Evolutionary conservation across 2,113 vertebrate species (phyloP).

Genomic region (Ctenomys sociabilis): DNA sequence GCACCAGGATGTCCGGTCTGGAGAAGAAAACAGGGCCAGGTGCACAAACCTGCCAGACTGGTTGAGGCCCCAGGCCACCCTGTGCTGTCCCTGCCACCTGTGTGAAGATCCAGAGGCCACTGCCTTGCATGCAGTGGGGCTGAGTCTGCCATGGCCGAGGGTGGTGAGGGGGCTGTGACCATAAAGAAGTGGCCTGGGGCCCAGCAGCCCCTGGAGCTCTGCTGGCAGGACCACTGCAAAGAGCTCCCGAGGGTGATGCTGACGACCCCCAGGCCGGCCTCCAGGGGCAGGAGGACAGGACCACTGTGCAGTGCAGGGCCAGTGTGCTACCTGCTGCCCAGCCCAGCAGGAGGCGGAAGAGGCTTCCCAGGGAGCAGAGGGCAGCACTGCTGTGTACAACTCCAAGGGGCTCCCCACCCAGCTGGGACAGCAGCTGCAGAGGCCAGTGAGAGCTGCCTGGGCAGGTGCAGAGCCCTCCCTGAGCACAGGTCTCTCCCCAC

Average conservation of each 20-base stretch:
- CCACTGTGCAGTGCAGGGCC: neutral
- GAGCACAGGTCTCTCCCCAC: neutral
- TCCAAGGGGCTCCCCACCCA: neutral
- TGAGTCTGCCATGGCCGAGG: neutral
- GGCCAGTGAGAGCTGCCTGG: neutral
- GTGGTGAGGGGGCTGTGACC: neutral
- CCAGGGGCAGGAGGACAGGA: neutral
- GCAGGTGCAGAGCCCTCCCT: neutral
- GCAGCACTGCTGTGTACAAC: neutral
- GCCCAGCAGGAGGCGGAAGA: neutral
- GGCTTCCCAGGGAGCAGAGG: neutral
- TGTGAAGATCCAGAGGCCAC: neutral
- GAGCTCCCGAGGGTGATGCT: neutral
- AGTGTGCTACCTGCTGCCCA: neutral
- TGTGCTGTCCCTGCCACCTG: fast-evolving
- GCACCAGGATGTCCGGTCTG: conserved; percentile 7
- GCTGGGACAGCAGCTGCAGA: neutral
- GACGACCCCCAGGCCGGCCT: neutral
- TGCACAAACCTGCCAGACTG: conserved; percentile 63
- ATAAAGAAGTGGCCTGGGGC: neutral
- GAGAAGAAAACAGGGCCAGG: neutral
- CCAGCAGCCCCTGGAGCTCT: neutral
- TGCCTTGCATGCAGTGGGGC: too few species aligned
- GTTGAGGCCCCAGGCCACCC: conserved; percentile 27
- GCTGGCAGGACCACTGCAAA: neutral